Conservation (phyloP, 2,113 vertebrate genomes). For the Hippolais icterina region DNA sequence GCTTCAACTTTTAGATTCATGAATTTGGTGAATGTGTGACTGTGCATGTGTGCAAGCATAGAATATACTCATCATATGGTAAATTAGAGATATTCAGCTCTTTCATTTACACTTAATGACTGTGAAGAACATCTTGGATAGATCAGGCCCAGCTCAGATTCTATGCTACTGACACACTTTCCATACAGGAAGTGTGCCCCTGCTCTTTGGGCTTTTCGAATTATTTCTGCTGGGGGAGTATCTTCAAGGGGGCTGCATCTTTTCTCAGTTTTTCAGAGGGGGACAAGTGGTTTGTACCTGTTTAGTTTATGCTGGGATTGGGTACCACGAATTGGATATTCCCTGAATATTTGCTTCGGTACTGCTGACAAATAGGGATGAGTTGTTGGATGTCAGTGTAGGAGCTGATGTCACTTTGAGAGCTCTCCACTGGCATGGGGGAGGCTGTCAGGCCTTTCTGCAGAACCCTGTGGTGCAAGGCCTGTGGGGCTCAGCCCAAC, state of each 20-base stretch:
- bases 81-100: background rate
- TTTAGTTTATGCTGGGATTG: background rate
- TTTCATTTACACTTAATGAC: background rate
- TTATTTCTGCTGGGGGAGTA: background rate
- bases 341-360: accelerated
- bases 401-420: background rate
- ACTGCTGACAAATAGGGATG: background rate
- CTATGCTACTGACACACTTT: background rate
- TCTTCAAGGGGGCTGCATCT: background rate
- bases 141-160: background rate
- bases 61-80: background rate
- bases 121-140: background rate
- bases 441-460: background rate
- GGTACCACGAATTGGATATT: background rate
- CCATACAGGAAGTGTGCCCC: accelerated
- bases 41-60: background rate
- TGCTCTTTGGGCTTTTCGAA: background rate
- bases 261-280: background rate
- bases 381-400: background rate
- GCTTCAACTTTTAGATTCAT: background rate
- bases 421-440: background rate
- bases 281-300: background rate
- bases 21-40: background rate
- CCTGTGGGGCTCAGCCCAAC: background rate
- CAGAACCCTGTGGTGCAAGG: background rate